phyloP scores from a whole-genome alignment of 2,113 vertebrate genomes.

The Passerina amoena region DNA sequence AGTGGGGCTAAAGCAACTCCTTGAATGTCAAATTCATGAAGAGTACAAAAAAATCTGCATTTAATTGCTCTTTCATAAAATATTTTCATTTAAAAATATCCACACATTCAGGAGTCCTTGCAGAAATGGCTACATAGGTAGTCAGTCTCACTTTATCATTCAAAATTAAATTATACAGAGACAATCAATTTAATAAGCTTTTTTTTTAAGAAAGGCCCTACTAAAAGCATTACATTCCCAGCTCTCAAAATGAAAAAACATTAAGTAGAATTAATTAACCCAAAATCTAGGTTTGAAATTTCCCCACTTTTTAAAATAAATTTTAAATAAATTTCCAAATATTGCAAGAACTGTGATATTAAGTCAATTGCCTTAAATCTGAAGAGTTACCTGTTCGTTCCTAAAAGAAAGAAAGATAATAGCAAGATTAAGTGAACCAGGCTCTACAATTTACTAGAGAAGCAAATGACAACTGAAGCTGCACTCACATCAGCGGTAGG shows the following conservation, averaged over 20 bases:
- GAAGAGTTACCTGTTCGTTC: background rate
- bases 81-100: background rate
- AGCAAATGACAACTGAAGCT: background rate
- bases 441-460: background rate
- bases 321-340: background rate
- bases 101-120: background rate
- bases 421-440: background rate
- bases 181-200: background rate
- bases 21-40: background rate
- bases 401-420: background rate
- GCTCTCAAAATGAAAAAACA: background rate
- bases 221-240: background rate
- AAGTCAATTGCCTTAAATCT: background rate
- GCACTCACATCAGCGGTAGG: constrained; percentile 90
- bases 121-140: background rate
- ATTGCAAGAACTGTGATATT: background rate
- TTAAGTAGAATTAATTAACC: background rate
- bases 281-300: background rate
- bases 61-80: background rate
- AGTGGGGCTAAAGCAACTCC: background rate
- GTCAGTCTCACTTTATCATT: background rate
- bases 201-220: background rate
- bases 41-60: background rate
- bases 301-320: background rate
- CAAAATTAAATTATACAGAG: background rate